Conservation (phyloP, 1,140 invertebrate species). For the Harpegnathos saltator region DNA sequence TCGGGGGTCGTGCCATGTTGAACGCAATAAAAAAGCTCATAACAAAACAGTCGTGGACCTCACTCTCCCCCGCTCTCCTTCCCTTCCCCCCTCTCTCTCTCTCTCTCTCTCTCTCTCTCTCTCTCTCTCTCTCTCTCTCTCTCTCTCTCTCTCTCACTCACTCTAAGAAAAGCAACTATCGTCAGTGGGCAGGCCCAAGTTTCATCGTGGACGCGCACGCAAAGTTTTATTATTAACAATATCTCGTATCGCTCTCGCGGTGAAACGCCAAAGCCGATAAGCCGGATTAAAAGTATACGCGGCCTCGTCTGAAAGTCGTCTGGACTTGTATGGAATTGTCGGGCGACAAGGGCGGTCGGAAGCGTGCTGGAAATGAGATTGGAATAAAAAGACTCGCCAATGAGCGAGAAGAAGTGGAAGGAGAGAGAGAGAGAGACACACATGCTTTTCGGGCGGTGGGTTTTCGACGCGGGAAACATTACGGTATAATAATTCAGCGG, state of each 20-base stretch:
- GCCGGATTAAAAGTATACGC: background rate
- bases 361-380: no score
- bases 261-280: background rate
- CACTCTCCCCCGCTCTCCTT: background rate
- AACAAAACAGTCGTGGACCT: slow-evolving; percentile 35
- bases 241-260: background rate
- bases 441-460: no score
- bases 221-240: slow-evolving; percentile 45
- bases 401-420: no score
- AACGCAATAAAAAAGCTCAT: slow-evolving; percentile 37
- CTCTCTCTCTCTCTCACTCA: background rate
- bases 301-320: background rate
- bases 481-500: background rate
- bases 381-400: no score
- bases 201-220: background rate
- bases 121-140: background rate
- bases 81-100: background rate
- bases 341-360: background rate
- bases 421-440: no score
- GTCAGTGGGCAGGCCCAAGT: background rate
- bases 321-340: no score
- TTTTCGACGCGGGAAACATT: background rate
- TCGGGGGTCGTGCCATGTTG: slow-evolving; percentile 20
- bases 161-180: background rate
- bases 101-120: background rate